Percentiles rank a stretch among this genome's conserved stretches.
Evolutionary conservation across 2,113 vertebrate species (phyloP).

Genomic region (Notechis scutatus): DNA sequence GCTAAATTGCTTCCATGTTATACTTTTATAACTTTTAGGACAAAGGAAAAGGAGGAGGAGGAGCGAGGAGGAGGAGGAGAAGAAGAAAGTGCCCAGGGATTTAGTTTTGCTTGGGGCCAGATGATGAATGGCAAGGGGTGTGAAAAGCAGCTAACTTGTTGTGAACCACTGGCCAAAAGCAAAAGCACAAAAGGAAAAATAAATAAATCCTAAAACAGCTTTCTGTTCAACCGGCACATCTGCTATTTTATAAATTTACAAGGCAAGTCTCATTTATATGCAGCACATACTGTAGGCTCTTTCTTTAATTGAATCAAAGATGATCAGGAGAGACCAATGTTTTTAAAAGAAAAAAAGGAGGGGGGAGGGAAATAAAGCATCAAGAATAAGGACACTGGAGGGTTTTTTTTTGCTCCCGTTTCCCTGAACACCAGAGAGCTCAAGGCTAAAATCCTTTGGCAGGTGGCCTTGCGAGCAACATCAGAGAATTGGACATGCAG

Average conservation of each 20-base stretch:
- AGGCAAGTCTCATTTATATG: neutral
- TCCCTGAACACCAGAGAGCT: neutral
- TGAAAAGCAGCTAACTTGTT: neutral
- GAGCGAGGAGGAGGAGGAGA: neutral
- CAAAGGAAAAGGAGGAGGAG: neutral
- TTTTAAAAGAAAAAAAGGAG: neutral
- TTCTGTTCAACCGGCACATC: neutral
- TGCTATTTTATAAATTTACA: neutral
- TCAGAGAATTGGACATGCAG: neutral
- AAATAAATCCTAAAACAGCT: neutral
- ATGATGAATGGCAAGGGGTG: neutral
- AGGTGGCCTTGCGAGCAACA: neutral
- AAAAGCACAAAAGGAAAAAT: neutral
- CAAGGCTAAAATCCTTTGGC: neutral
- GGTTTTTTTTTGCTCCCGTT: neutral
- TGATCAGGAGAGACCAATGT: neutral
- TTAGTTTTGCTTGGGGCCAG: neutral
- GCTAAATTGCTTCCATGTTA: slow-evolving; percentile 11
- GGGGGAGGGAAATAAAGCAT: neutral
- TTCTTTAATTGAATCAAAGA: neutral
- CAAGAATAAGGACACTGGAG: neutral
- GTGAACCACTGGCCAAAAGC: neutral
- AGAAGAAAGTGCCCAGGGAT: neutral
- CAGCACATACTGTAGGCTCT: neutral
- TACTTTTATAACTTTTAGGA: neutral